Base-by-base conservation (phyloP, 2,888 invertebrate genomes). In the Agrochola lota region DNA sequence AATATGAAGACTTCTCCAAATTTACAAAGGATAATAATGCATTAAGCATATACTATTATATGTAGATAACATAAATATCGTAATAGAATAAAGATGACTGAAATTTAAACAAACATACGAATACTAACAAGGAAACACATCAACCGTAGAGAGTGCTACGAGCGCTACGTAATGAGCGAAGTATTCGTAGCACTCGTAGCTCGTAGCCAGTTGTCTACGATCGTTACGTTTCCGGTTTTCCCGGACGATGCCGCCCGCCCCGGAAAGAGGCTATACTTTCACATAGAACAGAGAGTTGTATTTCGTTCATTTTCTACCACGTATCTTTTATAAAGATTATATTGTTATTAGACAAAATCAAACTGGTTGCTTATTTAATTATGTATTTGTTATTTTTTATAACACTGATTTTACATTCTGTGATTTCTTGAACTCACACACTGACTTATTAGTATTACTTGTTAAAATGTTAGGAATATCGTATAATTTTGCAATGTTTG, bases 181-280 rank as follows among this genome's bases (percentile, higher is more conserved):
- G 74, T 55, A 35, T 66, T 64, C 84, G 84, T 76, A 83, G 79
- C 57, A 17, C n/a, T 60, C 74, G 80, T 69, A 77, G 77, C 66
- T 55, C 83, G 83, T 76, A 84, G 76, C 67, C 49, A 23, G 35
- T 68, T 63, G 64, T 71, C 80, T 84, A 74, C 80, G 80, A 69
- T 71, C 73, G 76, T 66, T 76, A 74, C 64, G 55, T 15, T 57
- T 80, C 80, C 80, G 80, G 52, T 60, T 74, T 46, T 68, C 52
- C 71, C 71, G 57, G 71, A 68, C 52, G 62, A 71, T 30, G 66
- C 63, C 62, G 40, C 57, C 40, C 66, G n/a, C 43, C 66, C 72
- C 62, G 70, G 75, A 70, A 43, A 20, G 35, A 35, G 49, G 46
- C 46, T 74, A 68, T 68, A 46, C 52, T 20, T 46, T 17, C 17